Evolutionary conservation across 2,888 invertebrate species (phyloP), one percentile per base, ranked within the genome.

Genomic region (Tenthredo scrophulariae): DNA sequence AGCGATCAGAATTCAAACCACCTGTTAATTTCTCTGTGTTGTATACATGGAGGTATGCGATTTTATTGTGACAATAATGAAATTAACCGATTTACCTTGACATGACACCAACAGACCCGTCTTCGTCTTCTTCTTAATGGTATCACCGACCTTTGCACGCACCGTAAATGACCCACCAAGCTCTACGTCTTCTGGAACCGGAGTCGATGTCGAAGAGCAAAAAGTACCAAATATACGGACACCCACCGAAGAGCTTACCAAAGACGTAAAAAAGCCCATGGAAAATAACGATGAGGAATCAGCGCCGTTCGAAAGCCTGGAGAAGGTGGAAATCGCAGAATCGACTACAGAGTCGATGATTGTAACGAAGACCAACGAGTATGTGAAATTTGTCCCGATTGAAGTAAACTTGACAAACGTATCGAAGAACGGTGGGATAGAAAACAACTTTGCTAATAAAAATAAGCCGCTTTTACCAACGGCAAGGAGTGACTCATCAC

Each of bases 361-460:
- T 74, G 13, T 3, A 22, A 46, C 10, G 43, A 43, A 74, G 0
- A 43, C 26, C 70, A 33, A 67, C 18, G 67, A 83, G 18, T 4
- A 46, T 46, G 46, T 83, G 2, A 70, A 43, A 29, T 83, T 83
- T 33, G 7, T 54, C 2, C 77, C 54, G 33, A 77, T 54, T 10
- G 77, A 77, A 50, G 37, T 29, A 65, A 33, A 84, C 26, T 80
- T 84, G 54, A 85, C 82, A 26, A 85, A 88, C 70, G 26, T 86
- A 37, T 86, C 85, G 50, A 87, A 79, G 75, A 88, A 88, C 82
- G 87, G 85, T 26, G 86, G 84, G 50, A 86, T 86, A 2, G 86
- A 86, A 29, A 86, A 86, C 67, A 85, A 87, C 54, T 54, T 87
- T 13, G 29, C 84, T 0, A 84, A 15, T 5, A n/a, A 46, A 43